Base-by-base conservation (phyloP, 2,797 vertebrate species). In the Sebastes flavidus region DNA sequence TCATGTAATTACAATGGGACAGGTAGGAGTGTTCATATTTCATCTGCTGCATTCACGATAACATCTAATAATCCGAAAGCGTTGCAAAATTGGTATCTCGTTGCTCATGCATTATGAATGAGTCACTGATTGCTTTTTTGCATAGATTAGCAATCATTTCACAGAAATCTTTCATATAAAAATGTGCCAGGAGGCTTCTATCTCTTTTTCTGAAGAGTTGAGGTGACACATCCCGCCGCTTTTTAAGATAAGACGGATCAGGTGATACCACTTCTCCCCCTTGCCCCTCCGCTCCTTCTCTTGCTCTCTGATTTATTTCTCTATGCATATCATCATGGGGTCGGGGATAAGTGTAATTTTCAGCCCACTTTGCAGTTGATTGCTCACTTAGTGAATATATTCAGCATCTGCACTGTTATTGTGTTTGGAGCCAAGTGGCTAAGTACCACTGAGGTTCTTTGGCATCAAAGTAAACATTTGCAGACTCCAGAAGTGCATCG, bases 131-230 rank as follows among this genome's bases (percentile, higher is more conserved):
- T 96, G 95, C 95, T 95, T 95, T 95, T 95, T 95, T 95, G 95
- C 95, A 96, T 96, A 96, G 96, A 96, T 96, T 96, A 96, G 95
- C 95, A 96, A 96, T 96, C 95, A 96, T 96, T 96, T 95, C 93
- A 92, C 94, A 92, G 91, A 94, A 94, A 95, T 93, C 92, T 94
- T 93, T 93, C 88, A 85, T 93, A 94, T 93, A 91, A 95, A 94
- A 94, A 87, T 91, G 82, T 90, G 91, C 93, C 83, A 88, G 88
- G 88, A 91, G 92, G 89, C 79, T 92, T 92, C 82, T 89, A 86
- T 90, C 86, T 91, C 80, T 89, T 86, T 90, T 91, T 86, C 92
- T 81, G 89, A 92, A 88, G 93, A 93, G 92, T 91, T 84, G 89
- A 91, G 91, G 89, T 92, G 92, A 92, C 85, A 91, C 92, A 89